Base-by-base conservation (phyloP, 2,797 vertebrate genomes). In the Lepus townsendii region DNA sequence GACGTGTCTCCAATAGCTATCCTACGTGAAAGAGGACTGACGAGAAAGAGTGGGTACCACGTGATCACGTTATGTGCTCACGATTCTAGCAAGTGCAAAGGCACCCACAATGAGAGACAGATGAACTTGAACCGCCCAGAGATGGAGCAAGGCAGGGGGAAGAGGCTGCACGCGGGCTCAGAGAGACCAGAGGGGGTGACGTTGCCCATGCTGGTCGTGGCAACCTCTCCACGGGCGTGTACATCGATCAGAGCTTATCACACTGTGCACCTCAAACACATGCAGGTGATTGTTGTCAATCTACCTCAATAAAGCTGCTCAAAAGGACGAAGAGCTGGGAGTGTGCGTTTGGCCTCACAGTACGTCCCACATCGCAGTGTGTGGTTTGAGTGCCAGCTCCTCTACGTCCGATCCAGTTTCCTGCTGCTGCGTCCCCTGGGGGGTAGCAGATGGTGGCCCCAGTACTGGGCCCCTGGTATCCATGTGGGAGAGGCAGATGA, bases 71-170 rank as follows among this genome's bases (percentile, higher is more conserved):
- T 78, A 10, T 68, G 52, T 27, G 13, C 19, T 42, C 19, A 27
- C 20, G 78, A 54, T 42, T 92, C 42, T 73, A 79, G 75, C 86
- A 92, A 79, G 66, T 11, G n/a, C 26, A 50, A 88, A 62, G 13
- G 26, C 24, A 42, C 14, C 50, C 54, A 0, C 7, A 8, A 52
- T 1, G 72, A 71, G 50, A 79, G 65, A 27, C 88, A 83, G 75
- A 24, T 38, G 35, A 68, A 42, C 75, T 7, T 47, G 42, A 20
- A 16, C 54, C 13, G 2, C 38, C 62, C 57, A 19, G 5, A 30
- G 52, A 13, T 6, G 35, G 62, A n/a, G n/a, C 9, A 22, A 1
- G 35, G 71, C 0, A 5, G 57, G 14, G 42, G 47, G 60, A 65
- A 35, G 84, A 26, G 66, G 12, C 11, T 9, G 3, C 3, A 2